phyloP scores from a whole-genome alignment of 2,113 vertebrate species.

The Platysternon megacephalum region DNA sequence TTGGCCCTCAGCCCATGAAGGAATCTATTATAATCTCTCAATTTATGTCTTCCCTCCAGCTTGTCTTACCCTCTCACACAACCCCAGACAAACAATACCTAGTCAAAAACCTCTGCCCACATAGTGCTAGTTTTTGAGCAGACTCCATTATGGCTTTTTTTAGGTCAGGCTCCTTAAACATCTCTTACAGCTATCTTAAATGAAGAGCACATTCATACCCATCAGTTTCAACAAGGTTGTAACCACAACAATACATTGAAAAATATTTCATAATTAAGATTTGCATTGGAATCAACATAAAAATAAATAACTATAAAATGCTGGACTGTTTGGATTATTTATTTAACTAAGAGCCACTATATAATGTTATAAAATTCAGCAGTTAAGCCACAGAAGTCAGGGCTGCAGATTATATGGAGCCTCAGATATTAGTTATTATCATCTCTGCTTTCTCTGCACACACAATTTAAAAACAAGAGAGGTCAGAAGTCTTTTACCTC shows the following conservation, averaged over 20 bases:
- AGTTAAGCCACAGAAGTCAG: background rate
- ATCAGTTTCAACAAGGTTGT: background rate
- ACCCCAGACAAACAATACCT: too few species aligned
- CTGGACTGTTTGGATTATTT: rapidly evolving
- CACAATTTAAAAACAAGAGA: background rate
- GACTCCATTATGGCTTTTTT: background rate
- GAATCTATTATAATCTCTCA: background rate
- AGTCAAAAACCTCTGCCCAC: background rate
- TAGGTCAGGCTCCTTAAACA: background rate
- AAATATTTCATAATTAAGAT: background rate
- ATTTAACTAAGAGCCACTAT: background rate
- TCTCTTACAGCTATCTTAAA: background rate
- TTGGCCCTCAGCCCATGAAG: background rate
- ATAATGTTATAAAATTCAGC: background rate
- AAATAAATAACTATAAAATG: background rate
- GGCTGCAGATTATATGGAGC: background rate
- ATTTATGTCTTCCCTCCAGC: background rate
- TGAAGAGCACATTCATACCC: background rate
- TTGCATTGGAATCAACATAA: background rate
- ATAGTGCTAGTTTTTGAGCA: background rate
- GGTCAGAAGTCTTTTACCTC: background rate
- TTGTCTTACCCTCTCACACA: background rate
- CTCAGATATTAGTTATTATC: background rate
- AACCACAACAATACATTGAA: background rate
- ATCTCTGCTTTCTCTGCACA: background rate